Base-by-base conservation (phyloP, 2,888 invertebrate genomes). In the Cosmorhoe ocellata region DNA sequence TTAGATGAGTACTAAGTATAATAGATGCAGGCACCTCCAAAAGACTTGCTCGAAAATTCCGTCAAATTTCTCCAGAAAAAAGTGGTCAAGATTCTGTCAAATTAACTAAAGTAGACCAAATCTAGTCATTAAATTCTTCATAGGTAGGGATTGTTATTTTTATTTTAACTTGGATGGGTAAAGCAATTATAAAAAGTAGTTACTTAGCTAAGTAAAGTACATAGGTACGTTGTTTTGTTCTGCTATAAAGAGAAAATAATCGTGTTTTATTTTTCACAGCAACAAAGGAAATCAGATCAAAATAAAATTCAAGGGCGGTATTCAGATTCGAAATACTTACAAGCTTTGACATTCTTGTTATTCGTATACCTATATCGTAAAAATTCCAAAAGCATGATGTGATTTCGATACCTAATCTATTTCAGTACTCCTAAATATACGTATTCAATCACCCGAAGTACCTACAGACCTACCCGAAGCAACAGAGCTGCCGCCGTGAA, bases 401-500 rank as follows among this genome's bases (percentile, higher is more conserved):
- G 52, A 47, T 24, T 40, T 7, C 42, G 31, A 43, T 46, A 30
- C 32, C 27, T 46, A 42, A 51, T 51, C 52, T 47, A 47, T 47
- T 52, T 52, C 43, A 52, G 47, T 34, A 13, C 27, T 46, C 24
- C 37, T 51, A 42, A 42, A 42, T 31, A 41, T 40, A 41, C 24
- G 42, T 42, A 43, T 38, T 43, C 52, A 33, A 52, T 52, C 42
- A 52, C 42, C 6, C 27, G 33, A 38, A 31, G 34, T 52, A 51
- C 36, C 32, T 46, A 40, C 10, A 13, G 32, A 37, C 32, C 37
- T 41, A 60, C 49, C 53, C 46, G 43, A 50, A 54, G 31, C 30
- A 63, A 65, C 28, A 44, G 37, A 66, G 63, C 61, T 64, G 67
- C 67, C 68, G 61, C 68, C 59, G 61, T 63, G 64, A 64, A 71